Evolutionary conservation across 1,140 invertebrate species (phyloP), one percentile per base, ranked within the genome.

Genomic region (Lepidostoma basale): DNA sequence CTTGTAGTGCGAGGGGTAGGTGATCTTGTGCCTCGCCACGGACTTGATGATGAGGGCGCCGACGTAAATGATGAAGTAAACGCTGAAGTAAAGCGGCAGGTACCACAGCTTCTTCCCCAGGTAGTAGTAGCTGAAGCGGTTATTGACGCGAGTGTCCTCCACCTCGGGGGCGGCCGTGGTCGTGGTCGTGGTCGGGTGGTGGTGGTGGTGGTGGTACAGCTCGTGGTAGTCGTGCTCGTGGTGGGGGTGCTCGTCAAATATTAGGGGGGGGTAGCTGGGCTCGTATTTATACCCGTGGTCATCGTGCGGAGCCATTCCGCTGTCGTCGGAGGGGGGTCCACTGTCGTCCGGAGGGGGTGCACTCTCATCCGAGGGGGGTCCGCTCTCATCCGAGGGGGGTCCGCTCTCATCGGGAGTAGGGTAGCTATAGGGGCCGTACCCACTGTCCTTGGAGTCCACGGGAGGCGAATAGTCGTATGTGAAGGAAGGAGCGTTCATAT

Each of bases 41-140:
- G 90, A 90, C 76, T 92, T 92, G 1, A 93, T 80, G 47, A 94
- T 89, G 6, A 94, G 80, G 36, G 89, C 89, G 2, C 88, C 87
- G 1, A 94, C 88, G 72, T 93, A 94, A 64, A 92, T 84, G 64
- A 91, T 89, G 74, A 93, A 93, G 73, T 91, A 94, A n/a, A 92
- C 88, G 65, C 90, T 92, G 74, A 93, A 93, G 76, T 93, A 93
- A 10, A 94, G 75, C 0, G 92, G 92, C 42, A 93, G 82, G 74
- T 93, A 94, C 87, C 91, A 94, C 2, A 93, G 81, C 74, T 93
- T 92, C 66, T 90, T 87, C 0, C 91, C 91, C 70, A 93, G 85
- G 74, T 89, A 92, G 75, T 92, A 93, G 77, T 93, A 93, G 75
- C 89, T 91, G 81, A 91, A 93, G 67, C 85, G 81, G 67, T 90